A percentile compares a stretch with the other conserved stretches of the same genome.
phyloP scores from a whole-genome alignment of 2,113 vertebrate species.

The Zosterops hypoxanthus region DNA sequence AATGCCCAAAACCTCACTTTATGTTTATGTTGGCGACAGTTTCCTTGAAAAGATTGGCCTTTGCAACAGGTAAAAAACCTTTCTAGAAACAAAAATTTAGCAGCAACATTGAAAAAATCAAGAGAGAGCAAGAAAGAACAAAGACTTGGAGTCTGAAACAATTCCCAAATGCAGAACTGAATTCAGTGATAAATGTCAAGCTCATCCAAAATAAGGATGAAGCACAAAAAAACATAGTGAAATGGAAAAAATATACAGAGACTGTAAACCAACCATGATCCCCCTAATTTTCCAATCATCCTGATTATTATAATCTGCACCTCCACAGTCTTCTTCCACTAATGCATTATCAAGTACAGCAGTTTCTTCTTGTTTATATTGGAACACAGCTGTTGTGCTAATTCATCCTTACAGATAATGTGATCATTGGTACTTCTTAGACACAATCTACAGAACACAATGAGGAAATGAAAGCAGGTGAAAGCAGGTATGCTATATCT shows the following conservation, averaged over 20 bases:
- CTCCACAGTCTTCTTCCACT: neutral
- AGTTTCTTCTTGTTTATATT: slow-evolving; percentile 53
- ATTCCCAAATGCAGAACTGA: neutral
- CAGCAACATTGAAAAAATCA: neutral
- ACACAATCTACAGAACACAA: neutral
- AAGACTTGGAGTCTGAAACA: neutral
- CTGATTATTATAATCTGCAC: slow-evolving; percentile 44
- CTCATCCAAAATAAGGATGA: neutral
- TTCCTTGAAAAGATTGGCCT: neutral
- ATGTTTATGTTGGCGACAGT: neutral
- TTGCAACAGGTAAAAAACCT: neutral
- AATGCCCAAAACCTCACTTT: neutral
- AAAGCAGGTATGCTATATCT: neutral
- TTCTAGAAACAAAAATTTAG: neutral
- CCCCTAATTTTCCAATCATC: slow-evolving; percentile 23
- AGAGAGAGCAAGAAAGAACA: neutral
- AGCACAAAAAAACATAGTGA: neutral
- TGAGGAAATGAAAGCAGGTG: neutral
- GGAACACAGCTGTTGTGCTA: slow-evolving; percentile 50
- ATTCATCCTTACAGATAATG: slow-evolving; percentile 33
- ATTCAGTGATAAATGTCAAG: neutral
- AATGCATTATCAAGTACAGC: slow-evolving; percentile 19
- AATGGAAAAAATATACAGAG: neutral
- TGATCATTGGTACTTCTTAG: neutral
- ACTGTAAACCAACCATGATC: neutral